Percentiles rank a stretch among this genome's conserved stretches.
Evolutionary conservation across 2,797 vertebrate genomes (phyloP).

Genomic region (Syndactyla subalaris): DNA sequence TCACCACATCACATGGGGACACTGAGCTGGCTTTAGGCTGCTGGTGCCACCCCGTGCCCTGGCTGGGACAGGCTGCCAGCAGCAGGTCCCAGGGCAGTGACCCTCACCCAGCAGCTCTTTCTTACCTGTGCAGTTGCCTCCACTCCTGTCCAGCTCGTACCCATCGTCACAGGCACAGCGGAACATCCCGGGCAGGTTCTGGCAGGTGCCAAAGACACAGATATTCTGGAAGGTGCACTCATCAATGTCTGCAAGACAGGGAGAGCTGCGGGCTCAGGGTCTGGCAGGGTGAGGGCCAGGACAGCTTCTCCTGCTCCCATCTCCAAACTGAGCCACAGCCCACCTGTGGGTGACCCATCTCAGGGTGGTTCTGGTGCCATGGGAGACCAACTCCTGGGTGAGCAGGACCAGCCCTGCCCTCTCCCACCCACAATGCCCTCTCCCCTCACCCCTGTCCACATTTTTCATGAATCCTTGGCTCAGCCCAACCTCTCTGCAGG

Average conservation of each 20-base stretch:
- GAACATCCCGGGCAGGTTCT: slow-evolving; percentile 96
- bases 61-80: neutral
- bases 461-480: neutral
- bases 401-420: neutral
- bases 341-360: neutral
- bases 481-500: neutral
- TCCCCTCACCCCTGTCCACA: neutral
- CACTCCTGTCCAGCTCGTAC: slow-evolving; percentile 90
- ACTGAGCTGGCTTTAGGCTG: neutral
- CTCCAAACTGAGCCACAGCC: neutral
- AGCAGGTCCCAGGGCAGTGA: neutral
- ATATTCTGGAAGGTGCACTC: slow-evolving; percentile 94
- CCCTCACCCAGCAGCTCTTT: neutral
- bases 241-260: slow-evolving; percentile 85
- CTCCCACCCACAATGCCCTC: neutral
- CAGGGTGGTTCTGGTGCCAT: neutral
- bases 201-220: slow-evolving; percentile 91
- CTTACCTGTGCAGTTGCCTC: slow-evolving; percentile 90
- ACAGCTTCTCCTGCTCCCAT: neutral
- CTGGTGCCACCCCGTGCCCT: neutral
- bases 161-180: slow-evolving; percentile 89
- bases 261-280: neutral
- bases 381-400: neutral
- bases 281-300: neutral
- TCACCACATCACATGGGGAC: neutral